These are phyloP conservation scores for Choloepus didactylus DNA, from an alignment of 2,797 vertebrate species.

Conservation along the genomic window DNA sequence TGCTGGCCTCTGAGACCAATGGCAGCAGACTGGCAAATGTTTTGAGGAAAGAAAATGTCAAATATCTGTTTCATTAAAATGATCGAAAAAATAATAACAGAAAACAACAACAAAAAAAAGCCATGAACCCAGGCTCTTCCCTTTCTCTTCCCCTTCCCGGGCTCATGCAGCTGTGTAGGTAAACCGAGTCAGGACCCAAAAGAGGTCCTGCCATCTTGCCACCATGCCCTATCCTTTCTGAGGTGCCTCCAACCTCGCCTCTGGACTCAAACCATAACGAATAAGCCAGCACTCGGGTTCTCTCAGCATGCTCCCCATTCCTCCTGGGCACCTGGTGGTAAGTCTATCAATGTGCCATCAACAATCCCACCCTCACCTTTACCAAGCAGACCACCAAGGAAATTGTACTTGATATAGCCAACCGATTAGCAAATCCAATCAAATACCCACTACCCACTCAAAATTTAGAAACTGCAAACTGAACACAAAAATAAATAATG, in stretches of 20 bases:
- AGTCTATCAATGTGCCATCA: not conserved
- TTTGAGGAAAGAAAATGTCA: constrained; percentile 78
- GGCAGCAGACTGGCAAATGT: constrained; percentile 95
- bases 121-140: not conserved
- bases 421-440: not conserved
- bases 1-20: constrained; percentile 95
- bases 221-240: not conserved
- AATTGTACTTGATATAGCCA: not conserved
- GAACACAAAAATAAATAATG: constrained; percentile 16
- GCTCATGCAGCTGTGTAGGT: not conserved
- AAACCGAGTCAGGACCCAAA: not conserved
- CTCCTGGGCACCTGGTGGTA: no score
- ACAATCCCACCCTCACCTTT: not conserved
- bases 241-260: not conserved
- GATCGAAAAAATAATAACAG: not conserved
- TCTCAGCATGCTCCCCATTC: no score
- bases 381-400: not conserved
- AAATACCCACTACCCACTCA: not conserved
- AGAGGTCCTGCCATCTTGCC: not conserved
- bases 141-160: not conserved
- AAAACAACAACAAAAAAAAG: not conserved
- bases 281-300: not conserved
- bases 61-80: constrained; percentile 64
- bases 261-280: not conserved
- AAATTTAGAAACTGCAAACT: not conserved